Evolutionary conservation across 1,140 invertebrate species (phyloP).

Genomic region (Eumaeus atala): DNA sequence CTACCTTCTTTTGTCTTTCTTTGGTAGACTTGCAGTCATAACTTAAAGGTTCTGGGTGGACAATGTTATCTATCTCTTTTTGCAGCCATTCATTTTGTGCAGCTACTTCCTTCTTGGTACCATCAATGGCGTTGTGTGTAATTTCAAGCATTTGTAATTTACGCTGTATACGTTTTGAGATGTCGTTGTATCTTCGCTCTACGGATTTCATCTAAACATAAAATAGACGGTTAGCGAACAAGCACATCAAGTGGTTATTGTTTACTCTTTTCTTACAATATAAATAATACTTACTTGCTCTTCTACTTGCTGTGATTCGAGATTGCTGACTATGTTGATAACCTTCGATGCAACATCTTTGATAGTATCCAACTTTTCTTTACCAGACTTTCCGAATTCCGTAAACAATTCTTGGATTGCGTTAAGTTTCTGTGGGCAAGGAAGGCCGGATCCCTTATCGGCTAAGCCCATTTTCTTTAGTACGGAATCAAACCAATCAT

Average conservation of each 20-base stretch:
- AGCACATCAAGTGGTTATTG: conserved; percentile 14
- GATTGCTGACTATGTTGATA: conserved; percentile 86
- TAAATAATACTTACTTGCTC: conserved; percentile 78
- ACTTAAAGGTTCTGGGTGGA: conserved; percentile 80
- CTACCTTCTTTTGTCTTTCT: conserved; percentile 81
- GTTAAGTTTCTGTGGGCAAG: conserved; percentile 85
- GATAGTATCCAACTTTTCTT: conserved; percentile 79
- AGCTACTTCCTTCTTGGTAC: conserved; percentile 82
- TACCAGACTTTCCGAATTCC: conserved; percentile 82
- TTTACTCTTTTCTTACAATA: not conserved
- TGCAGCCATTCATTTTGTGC: conserved; percentile 87
- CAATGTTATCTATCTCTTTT: conserved; percentile 81
- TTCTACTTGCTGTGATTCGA: conserved; percentile 92
- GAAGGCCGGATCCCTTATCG: conserved; percentile 87
- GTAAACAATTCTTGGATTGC: conserved; percentile 77
- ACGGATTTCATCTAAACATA: conserved; percentile 82
- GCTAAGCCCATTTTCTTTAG: conserved; percentile 86
- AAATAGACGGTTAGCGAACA: conserved; percentile 19
- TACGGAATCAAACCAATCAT: conserved; percentile 86
- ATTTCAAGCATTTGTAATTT: conserved; percentile 87
- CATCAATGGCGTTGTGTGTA: conserved; percentile 86
- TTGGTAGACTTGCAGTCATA: conserved; percentile 84
- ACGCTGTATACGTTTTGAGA: conserved; percentile 87
- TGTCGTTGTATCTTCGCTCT: conserved; percentile 87
- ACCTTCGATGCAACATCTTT: conserved; percentile 81